phyloP scores from a whole-genome alignment of 2,888 invertebrate species.

The Drosophila mimetica region DNA sequence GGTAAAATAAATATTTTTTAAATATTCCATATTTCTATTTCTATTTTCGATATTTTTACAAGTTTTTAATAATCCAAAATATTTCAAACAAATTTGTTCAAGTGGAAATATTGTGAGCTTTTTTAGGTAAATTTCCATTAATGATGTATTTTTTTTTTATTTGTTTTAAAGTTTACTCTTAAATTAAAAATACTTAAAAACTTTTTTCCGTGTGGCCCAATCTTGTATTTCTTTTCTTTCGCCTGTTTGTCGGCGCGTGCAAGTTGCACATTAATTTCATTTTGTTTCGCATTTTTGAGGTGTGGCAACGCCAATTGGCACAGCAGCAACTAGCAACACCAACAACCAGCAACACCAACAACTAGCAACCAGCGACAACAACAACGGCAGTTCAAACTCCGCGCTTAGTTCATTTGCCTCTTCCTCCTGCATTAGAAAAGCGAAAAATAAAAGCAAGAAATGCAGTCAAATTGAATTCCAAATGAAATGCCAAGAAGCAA shows the following conservation, averaged over 20 bases:
- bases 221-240: constrained; percentile 22
- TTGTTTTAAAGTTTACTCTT: too few relatives aligned
- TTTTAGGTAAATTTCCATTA: too few relatives aligned
- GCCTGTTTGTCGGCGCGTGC: constrained; percentile 72
- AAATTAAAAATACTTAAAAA: too few relatives aligned
- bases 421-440: constrained; percentile 74
- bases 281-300: constrained; percentile 74
- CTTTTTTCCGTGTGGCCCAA: constrained; percentile 3
- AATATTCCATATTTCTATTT: too few relatives aligned
- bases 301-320: constrained; percentile 76
- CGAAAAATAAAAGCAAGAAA: constrained; percentile 51
- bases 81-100: too few relatives aligned
- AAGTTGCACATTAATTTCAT: constrained; percentile 80
- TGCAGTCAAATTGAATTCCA: constrained; percentile 73
- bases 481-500: constrained; percentile 75
- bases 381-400: constrained; percentile 72
- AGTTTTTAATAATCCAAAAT: too few relatives aligned
- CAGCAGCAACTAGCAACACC: constrained; percentile 44
- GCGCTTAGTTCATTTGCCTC: constrained; percentile 81
- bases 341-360: constrained; percentile 38
- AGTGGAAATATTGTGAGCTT: too few relatives aligned
- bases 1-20: too few relatives aligned
- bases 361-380: constrained; percentile 6
- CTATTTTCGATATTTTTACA: too few relatives aligned
- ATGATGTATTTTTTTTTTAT: too few relatives aligned